A percentile compares a stretch with the other conserved stretches of the same genome.
phyloP scores from a whole-genome alignment of 2,113 vertebrate species.

The Gallinago paraguaiae region DNA sequence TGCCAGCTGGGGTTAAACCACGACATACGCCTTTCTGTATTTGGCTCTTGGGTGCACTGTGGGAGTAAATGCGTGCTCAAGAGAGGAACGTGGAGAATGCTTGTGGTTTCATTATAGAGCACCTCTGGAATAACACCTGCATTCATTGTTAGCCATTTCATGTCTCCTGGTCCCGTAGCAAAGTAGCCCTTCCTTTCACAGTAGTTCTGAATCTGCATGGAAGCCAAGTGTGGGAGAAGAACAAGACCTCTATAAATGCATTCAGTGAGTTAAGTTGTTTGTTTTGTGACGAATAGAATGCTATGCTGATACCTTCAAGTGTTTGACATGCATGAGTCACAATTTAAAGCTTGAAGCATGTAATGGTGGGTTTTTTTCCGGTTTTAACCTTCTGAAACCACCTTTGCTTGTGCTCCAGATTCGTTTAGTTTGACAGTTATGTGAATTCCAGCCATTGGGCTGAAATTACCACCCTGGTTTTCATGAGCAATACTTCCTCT shows the following conservation, averaged over 20 bases:
- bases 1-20: not conserved
- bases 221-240: not conserved
- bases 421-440: not conserved
- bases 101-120: not conserved
- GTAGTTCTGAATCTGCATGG: not conserved
- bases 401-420: not conserved
- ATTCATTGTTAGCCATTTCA: not conserved
- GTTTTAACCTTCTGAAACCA: slow-evolving; percentile 11
- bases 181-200: not conserved
- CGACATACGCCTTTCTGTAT: not conserved
- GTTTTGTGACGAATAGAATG: slow-evolving; percentile 25
- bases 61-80: not conserved
- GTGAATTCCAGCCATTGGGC: slow-evolving; percentile 7
- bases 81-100: not conserved
- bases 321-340: slow-evolving; percentile 37
- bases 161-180: not conserved
- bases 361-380: not conserved
- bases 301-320: slow-evolving; percentile 24
- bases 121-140: not conserved
- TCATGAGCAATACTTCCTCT: not conserved
- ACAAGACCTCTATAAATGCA: not conserved
- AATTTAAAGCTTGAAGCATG: not conserved
- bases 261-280: slow-evolving; percentile 29
- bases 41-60: not conserved
- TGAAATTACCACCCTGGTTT: slow-evolving; percentile 2